phyloP scores from a whole-genome alignment of 2,797 vertebrate species.

The Adrianichthys oophorus region DNA sequence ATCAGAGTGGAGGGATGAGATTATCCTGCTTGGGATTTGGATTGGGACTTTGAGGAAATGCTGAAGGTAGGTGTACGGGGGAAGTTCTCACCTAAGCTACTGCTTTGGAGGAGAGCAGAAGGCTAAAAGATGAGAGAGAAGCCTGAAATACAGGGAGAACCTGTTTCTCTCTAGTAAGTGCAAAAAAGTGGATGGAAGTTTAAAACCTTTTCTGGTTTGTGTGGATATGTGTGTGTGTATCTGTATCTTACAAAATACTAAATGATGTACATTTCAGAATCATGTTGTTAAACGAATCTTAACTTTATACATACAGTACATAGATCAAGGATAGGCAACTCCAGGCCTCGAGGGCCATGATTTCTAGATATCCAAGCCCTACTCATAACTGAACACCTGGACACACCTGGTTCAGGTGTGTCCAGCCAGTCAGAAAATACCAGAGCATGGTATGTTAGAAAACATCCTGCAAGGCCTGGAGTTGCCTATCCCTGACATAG shows the following conservation, averaged over 20 bases:
- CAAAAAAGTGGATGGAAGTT: constrained; percentile 10
- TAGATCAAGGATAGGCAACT: too few species aligned
- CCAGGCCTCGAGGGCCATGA: too few species aligned
- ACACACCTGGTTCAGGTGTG: too few species aligned
- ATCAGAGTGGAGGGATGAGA: constrained; percentile 75
- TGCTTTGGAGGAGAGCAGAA: constrained; percentile 21
- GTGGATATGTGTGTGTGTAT: constrained; percentile 8
- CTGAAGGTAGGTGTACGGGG: constrained; percentile 68
- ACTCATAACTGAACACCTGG: too few species aligned
- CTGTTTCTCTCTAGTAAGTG: background rate
- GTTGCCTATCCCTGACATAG: too few species aligned
- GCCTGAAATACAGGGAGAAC: constrained; percentile 21
- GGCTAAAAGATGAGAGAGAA: constrained; percentile 42
- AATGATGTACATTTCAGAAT: too few species aligned
- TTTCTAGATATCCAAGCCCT: too few species aligned
- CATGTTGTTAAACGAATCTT: too few species aligned
- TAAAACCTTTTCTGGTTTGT: constrained; percentile 9
- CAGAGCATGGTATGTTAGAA: too few species aligned
- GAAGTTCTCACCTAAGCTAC: constrained; percentile 69
- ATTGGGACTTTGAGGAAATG: constrained; percentile 67
- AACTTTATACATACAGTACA: too few species aligned
- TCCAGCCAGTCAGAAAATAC: too few species aligned
- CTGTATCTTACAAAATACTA: background rate
- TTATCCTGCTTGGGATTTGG: constrained; percentile 74
- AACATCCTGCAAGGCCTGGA: too few species aligned